Evolutionary conservation across 2,113 vertebrate genomes (phyloP).

Genomic region (Charina bottae): DNA sequence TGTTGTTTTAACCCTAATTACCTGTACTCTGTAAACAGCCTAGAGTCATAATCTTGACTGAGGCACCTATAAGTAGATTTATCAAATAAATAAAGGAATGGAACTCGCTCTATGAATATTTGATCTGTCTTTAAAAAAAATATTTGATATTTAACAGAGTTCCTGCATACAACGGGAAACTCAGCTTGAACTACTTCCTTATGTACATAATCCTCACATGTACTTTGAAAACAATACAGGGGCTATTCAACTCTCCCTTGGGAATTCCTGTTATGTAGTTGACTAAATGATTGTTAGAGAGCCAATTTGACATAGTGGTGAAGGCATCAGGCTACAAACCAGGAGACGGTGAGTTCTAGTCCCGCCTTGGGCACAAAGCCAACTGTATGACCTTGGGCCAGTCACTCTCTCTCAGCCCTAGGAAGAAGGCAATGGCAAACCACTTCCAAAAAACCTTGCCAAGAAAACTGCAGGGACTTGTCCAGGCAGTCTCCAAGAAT

Average conservation of each 20-base stretch:
- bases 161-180: neutral
- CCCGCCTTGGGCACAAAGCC: too few species aligned
- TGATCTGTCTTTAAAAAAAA: neutral
- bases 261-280: neutral
- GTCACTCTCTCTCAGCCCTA: too few species aligned
- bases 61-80: neutral
- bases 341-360: too few species aligned
- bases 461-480: too few species aligned
- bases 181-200: neutral
- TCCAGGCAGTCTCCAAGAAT: too few species aligned
- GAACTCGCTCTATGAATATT: neutral
- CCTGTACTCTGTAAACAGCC: neutral
- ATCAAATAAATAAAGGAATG: neutral
- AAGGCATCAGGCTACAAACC: too few species aligned
- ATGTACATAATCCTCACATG: neutral
- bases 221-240: neutral
- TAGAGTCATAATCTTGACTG: neutral
- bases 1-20: neutral
- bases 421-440: too few species aligned
- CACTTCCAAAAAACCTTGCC: too few species aligned
- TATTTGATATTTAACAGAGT: neutral
- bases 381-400: too few species aligned
- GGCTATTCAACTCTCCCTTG: neutral
- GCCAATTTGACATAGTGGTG: too few species aligned
- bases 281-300: neutral